Conservation (phyloP, 2,113 vertebrate species). For the Hoplias malabaricus region DNA sequence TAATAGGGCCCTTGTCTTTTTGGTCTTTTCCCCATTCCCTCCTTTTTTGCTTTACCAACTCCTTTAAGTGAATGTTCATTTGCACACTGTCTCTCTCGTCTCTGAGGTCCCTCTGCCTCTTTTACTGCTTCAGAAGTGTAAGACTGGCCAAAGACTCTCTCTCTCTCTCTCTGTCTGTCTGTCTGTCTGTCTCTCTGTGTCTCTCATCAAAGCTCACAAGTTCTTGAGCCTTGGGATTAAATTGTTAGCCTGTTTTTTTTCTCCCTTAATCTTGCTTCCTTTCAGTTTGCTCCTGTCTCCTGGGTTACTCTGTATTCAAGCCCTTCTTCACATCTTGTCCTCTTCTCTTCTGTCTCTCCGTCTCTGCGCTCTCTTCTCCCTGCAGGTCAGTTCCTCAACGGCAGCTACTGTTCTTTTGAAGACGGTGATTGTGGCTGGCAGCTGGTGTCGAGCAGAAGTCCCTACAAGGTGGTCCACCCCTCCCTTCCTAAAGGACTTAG, state of each 20-base stretch:
- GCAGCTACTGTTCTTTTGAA: conserved; percentile 93
- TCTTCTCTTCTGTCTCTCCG: neutral
- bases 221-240: conserved; percentile 21
- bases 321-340: conserved; percentile 5
- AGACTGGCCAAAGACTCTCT: conserved; percentile 30
- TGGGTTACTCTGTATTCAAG: neutral
- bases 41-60: conserved; percentile 10
- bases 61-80: conserved; percentile 16
- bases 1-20: conserved; percentile 23
- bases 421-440: conserved; percentile 86
- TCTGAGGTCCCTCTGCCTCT: neutral
- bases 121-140: conserved; percentile 19
- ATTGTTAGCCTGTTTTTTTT: conserved; percentile 20
- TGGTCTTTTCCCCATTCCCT: neutral
- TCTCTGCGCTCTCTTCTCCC: conserved; percentile 53
- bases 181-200: no score
- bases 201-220: conserved; percentile 17
- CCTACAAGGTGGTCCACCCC: conserved; percentile 78
- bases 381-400: conserved; percentile 85
- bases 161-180: no score
- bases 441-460: conserved; percentile 55
- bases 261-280: neutral
- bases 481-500: conserved; percentile 60
- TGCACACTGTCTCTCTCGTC: neutral
- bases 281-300: neutral